Evolutionary conservation across 1,140 invertebrate genomes (phyloP).

Genomic region (Aphelenchoides fujianensis): DNA sequence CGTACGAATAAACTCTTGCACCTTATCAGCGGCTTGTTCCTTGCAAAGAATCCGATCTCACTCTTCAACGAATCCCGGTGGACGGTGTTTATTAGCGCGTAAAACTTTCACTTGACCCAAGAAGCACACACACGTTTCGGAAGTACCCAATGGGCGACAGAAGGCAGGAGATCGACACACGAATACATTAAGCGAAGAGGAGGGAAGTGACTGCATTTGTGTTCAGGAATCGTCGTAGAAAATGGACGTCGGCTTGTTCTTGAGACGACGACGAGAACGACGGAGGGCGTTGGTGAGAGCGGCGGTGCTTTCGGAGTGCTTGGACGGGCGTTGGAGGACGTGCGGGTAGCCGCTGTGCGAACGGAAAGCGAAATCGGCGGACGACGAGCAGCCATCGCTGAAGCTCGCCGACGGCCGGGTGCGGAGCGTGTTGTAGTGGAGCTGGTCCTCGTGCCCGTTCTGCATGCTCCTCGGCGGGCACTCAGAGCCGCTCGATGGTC

Average conservation of each 20-base stretch:
- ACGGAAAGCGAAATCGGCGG: not conserved
- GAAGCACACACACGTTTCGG: not conserved
- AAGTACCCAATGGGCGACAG: not conserved
- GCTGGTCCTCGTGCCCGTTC: not conserved
- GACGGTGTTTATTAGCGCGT: conserved; percentile 1
- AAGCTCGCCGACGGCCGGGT: not conserved
- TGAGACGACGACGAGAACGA: not conserved
- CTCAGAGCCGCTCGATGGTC: not conserved
- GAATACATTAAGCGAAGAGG: no score
- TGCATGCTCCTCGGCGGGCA: no score
- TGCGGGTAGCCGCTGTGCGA: not conserved
- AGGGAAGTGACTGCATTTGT: not conserved
- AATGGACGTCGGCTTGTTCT: not conserved
- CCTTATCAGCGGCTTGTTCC: no score
- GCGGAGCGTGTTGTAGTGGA: not conserved
- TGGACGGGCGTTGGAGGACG: not conserved
- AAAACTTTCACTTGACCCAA: no score
- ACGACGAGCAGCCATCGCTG: not conserved
- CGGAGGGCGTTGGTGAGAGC: not conserved
- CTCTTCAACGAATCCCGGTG: no score
- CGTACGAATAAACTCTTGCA: no score
- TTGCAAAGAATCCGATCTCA: no score
- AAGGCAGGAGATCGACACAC: not conserved
- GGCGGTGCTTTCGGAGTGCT: not conserved
- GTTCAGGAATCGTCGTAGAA: not conserved